A percentile compares a stretch with the other conserved stretches of the same genome.
phyloP scores from a whole-genome alignment of 2,797 vertebrate genomes.

The Tadarida brasiliensis region DNA sequence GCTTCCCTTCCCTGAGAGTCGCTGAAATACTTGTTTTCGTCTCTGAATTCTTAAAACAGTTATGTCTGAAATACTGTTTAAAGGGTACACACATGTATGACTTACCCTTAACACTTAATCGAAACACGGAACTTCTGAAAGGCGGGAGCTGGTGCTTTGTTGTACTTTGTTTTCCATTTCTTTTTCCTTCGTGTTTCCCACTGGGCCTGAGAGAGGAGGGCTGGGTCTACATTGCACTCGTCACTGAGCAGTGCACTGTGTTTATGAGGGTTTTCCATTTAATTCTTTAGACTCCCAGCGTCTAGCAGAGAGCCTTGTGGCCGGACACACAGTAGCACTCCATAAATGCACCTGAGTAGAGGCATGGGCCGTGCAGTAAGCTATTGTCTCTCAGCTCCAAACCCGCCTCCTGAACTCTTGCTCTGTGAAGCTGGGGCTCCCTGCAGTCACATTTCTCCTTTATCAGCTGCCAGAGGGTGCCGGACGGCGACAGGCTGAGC shows the following conservation, averaged over 20 bases:
- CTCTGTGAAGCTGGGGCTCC: neutral
- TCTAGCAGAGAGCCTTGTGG: neutral
- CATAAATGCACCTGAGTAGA: accelerated
- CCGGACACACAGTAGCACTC: accelerated
- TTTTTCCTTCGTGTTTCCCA: neutral
- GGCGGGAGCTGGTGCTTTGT: neutral
- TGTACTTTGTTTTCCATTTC: constrained; percentile 4
- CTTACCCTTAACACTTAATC: neutral
- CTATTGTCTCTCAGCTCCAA: neutral
- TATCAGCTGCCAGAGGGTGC: neutral
- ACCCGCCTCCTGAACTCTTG: neutral
- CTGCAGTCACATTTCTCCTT: neutral
- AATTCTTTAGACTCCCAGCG: neutral
- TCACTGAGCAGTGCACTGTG: neutral
- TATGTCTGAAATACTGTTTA: neutral
- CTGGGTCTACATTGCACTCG: neutral
- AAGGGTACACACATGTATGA: neutral
- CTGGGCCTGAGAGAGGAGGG: neutral
- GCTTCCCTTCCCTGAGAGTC: neutral
- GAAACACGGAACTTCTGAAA: neutral
- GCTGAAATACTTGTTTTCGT: neutral
- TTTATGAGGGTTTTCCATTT: neutral
- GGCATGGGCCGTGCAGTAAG: neutral
- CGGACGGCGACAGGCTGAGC: neutral
- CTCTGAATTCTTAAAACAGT: neutral